Evolutionary conservation across 1,140 invertebrate genomes (phyloP).

Genomic region (Zelostemma sp.): DNA sequence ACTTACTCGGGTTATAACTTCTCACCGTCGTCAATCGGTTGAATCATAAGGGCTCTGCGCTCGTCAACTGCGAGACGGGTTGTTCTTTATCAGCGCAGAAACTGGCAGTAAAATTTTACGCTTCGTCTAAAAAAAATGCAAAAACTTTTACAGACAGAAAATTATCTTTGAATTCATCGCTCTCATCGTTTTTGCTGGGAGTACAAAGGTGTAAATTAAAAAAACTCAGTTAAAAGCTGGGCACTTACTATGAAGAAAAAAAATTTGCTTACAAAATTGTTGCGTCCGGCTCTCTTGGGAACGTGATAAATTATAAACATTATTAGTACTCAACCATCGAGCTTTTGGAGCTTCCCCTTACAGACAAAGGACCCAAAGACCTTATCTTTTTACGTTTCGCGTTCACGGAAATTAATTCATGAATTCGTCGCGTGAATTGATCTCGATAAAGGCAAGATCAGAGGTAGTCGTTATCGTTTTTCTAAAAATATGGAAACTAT

Average conservation of each 20-base stretch:
- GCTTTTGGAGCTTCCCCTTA: too few species aligned
- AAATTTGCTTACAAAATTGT: too few species aligned
- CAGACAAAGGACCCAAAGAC: too few species aligned
- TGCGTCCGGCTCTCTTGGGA: too few species aligned
- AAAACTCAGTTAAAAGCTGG: too few species aligned
- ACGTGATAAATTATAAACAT: too few species aligned
- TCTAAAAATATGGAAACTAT: constrained; percentile 42
- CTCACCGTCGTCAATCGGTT: constrained; percentile 39
- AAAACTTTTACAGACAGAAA: neutral
- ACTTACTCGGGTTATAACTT: constrained; percentile 41
- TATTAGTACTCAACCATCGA: too few species aligned
- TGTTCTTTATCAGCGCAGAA: constrained; percentile 21
- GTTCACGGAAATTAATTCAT: constrained; percentile 37
- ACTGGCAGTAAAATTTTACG: neutral
- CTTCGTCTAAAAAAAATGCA: neutral
- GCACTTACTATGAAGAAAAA: too few species aligned
- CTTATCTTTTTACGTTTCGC: neutral
- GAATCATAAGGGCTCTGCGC: constrained; percentile 42
- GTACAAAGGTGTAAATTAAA: too few species aligned
- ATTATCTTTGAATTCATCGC: neutral
- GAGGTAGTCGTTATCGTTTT: constrained; percentile 38
- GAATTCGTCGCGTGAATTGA: constrained; percentile 31
- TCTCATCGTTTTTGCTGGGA: too few species aligned
- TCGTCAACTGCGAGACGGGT: constrained; percentile 22
- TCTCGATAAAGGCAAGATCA: constrained; percentile 28